Evolutionary conservation across 2,888 invertebrate genomes (phyloP).

Genomic region (Tenthredo notha): DNA sequence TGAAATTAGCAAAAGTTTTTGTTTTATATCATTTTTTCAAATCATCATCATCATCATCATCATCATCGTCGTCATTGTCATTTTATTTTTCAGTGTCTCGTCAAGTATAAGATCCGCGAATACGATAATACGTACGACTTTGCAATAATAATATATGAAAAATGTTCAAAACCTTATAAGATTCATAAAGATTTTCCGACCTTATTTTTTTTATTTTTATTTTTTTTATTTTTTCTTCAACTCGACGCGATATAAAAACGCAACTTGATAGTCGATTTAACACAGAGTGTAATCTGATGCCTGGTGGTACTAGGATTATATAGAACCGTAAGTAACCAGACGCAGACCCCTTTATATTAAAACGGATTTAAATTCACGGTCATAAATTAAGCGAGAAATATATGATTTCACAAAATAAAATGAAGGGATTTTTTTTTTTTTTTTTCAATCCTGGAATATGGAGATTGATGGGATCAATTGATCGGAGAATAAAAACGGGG

Average conservation of each 20-base stretch:
- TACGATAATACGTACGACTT: too few species aligned
- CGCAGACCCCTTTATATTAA: not conserved
- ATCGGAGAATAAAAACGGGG: conserved; percentile 1
- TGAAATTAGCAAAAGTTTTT: not conserved
- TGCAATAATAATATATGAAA: too few species aligned
- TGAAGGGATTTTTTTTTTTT: not conserved
- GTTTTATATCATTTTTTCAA: too few species aligned
- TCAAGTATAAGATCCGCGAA: too few species aligned
- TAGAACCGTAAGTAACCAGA: conserved; percentile 31
- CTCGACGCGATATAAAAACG: conserved; percentile 11
- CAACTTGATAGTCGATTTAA: conserved; percentile 17
- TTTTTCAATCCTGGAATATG: not conserved
- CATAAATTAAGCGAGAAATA: not conserved
- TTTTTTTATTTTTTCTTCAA: too few species aligned
- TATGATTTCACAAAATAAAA: too few species aligned
- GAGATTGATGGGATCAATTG: not conserved
- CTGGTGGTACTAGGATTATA: conserved; percentile 25
- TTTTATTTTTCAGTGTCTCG: too few species aligned
- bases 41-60: too few species aligned
- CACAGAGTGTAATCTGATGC: conserved; percentile 36
- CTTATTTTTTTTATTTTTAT: too few species aligned
- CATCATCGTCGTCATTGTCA: too few species aligned
- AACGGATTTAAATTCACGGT: conserved; percentile 15
- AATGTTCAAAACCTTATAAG: too few species aligned
- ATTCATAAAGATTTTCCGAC: too few species aligned